These are phyloP conservation scores for Eptatretus burgeri DNA, from an alignment of 2,113 vertebrate genomes.

Conservation along the genomic window DNA sequence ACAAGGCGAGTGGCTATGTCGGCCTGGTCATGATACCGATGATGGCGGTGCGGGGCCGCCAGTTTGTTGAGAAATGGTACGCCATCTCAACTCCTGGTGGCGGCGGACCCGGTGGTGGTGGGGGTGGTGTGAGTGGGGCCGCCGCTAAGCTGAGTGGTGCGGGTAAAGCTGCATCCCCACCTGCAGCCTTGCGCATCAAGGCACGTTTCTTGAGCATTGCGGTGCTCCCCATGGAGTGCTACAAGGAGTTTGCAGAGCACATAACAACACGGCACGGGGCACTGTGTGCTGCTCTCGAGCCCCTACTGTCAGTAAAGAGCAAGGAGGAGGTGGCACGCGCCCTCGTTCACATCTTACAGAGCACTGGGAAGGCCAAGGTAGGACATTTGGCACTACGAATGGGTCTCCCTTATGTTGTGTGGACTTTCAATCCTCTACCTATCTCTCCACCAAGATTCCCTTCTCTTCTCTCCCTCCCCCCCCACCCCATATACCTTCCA, in stretches of 20 bases:
- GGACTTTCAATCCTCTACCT: too few species aligned
- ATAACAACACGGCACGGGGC: conserved; percentile 93
- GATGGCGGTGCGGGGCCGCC: conserved; percentile 40
- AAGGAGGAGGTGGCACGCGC: conserved; percentile 96
- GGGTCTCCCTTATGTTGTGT: background rate
- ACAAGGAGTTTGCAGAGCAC: conserved; percentile 95
- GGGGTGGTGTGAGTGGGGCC: conserved; percentile 14
- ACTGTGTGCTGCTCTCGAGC: conserved; percentile 69
- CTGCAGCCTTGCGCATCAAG: conserved; percentile 36
- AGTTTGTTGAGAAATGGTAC: conserved; percentile 93
- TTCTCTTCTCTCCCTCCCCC: background rate
- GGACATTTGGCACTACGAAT: accelerated
- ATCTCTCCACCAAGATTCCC: background rate
- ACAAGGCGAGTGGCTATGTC: conserved; percentile 86
- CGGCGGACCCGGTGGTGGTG: conserved; percentile 39
- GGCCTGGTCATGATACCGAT: conserved; percentile 60
- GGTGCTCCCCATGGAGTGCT: conserved; percentile 96
- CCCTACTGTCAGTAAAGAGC: conserved; percentile 75
- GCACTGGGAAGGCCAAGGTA: conserved; percentile 95
- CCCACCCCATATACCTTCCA: background rate
- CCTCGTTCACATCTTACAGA: conserved; percentile 85
- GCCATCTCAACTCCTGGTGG: conserved; percentile 51
- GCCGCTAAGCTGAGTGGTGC: background rate
- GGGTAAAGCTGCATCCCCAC: background rate
- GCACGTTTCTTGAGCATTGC: conserved; percentile 78